phyloP scores from a whole-genome alignment of 2,113 vertebrate genomes.

The Phalacrocorax pelagicus region DNA sequence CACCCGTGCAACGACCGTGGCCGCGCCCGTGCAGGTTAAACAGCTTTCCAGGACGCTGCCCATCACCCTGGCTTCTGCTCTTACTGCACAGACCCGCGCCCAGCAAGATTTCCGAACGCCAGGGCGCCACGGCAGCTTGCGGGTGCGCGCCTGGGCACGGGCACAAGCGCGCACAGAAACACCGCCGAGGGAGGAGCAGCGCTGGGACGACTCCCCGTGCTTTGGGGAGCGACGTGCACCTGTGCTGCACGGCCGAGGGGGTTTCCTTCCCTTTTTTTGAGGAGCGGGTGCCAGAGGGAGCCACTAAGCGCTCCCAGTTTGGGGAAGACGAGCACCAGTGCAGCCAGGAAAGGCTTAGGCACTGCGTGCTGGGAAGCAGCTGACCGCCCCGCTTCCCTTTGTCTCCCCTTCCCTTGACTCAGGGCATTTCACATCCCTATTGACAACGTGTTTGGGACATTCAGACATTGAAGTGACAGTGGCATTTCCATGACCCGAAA shows the following conservation, averaged over 20 bases:
- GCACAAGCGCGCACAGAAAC: background rate
- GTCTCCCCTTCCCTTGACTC: constrained; percentile 3
- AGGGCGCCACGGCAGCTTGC: rapidly evolving
- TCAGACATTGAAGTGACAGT: constrained; percentile 66
- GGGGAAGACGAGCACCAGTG: background rate
- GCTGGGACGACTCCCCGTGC: rapidly evolving
- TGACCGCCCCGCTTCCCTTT: background rate
- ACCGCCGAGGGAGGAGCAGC: rapidly evolving
- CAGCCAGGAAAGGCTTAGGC: background rate
- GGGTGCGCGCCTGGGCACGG: rapidly evolving
- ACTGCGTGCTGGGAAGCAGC: background rate
- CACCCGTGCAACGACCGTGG: background rate
- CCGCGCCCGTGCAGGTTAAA: rapidly evolving
- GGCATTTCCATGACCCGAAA: constrained; percentile 69
- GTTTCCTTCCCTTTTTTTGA: background rate
- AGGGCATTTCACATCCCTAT: constrained; percentile 42
- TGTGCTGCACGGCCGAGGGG: background rate
- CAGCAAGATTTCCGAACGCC: background rate
- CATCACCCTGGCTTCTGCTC: background rate
- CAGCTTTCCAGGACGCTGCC: background rate
- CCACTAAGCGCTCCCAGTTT: too few species aligned
- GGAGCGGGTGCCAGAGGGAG: background rate
- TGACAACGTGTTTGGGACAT: constrained; percentile 72
- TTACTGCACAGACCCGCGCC: background rate
- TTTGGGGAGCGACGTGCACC: rapidly evolving